Percentiles rank a stretch among this genome's conserved stretches.
phyloP scores from a whole-genome alignment of 2,113 vertebrate genomes.

The Ramphastos sulfuratus region DNA sequence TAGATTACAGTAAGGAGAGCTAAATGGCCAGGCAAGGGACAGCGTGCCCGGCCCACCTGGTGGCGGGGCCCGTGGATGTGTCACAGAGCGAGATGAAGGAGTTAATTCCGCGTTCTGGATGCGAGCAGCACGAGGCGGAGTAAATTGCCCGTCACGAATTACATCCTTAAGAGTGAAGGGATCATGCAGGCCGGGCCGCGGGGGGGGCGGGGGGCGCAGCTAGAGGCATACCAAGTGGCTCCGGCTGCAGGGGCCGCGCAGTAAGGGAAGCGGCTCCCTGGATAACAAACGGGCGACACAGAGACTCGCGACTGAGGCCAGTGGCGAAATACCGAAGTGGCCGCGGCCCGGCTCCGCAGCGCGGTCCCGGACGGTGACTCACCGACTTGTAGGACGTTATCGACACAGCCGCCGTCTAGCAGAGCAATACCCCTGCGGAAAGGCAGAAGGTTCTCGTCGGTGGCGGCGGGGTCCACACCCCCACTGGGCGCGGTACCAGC shows the following conservation, averaged over 20 bases:
- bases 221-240: no score
- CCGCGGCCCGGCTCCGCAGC: neutral
- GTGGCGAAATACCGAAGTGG: neutral
- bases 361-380: slow-evolving; percentile 72
- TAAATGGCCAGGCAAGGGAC: neutral
- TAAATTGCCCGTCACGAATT: neutral
- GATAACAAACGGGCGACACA: neutral
- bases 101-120: neutral
- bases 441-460: slow-evolving; percentile 86
- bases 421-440: slow-evolving; percentile 92
- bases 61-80: neutral
- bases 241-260: neutral
- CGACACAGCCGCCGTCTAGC: slow-evolving; percentile 92
- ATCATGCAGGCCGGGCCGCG: neutral
- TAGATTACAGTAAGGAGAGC: neutral
- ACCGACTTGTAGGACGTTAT: slow-evolving; percentile 98
- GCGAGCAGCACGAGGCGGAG: neutral
- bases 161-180: neutral
- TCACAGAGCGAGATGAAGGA: neutral
- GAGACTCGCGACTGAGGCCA: neutral
- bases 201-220: neutral
- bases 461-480: slow-evolving; percentile 7
- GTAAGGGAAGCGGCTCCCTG: neutral
- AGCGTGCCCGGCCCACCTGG: neutral
- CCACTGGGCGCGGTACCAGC: slow-evolving; percentile 66